Evolutionary conservation across 2,888 invertebrate genomes (phyloP).

Genomic region (Cheilosia pagana): DNA sequence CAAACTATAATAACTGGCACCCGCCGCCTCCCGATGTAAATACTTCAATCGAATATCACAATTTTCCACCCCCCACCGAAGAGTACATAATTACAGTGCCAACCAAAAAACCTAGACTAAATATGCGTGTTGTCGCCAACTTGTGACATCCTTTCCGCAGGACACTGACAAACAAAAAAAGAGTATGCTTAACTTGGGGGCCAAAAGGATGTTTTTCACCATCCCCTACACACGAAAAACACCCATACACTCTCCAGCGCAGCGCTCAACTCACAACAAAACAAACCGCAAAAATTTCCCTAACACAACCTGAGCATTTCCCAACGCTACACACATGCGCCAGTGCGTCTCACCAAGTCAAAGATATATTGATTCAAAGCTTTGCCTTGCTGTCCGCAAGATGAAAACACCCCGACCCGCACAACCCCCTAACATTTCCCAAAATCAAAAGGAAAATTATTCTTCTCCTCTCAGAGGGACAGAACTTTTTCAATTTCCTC

Average conservation of each 20-base stretch:
- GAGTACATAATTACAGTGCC: constrained; percentile 71
- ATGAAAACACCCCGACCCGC: constrained; percentile 44
- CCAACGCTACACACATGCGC: constrained; percentile 60
- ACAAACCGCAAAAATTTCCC: constrained; percentile 72
- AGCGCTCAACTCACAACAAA: constrained; percentile 61
- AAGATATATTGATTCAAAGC: constrained; percentile 73
- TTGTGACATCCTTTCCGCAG: constrained; percentile 75
- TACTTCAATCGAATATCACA: constrained; percentile 58
- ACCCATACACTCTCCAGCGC: constrained; percentile 30
- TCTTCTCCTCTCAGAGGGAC: constrained; percentile 55
- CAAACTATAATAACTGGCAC: constrained; percentile 40
- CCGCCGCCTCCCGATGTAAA: constrained; percentile 48
- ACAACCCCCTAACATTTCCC: constrained; percentile 4
- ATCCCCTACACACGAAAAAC: constrained; percentile 44
- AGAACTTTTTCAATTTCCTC: constrained; percentile 74
- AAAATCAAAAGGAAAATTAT: constrained; percentile 54
- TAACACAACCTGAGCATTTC: constrained; percentile 67
- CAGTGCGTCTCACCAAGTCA: constrained; percentile 68
- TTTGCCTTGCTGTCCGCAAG: constrained; percentile 67
- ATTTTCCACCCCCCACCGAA: constrained; percentile 12
- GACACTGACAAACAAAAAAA: constrained; percentile 57
- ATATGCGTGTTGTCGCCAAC: constrained; percentile 74
- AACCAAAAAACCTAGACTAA: constrained; percentile 73
- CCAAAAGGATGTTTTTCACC: constrained; percentile 70
- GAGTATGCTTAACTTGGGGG: constrained; percentile 56